Percentiles rank a stretch among this genome's conserved stretches.
Conservation (phyloP, 2,888 invertebrate genomes). For the Coenonympha arcania region DNA sequence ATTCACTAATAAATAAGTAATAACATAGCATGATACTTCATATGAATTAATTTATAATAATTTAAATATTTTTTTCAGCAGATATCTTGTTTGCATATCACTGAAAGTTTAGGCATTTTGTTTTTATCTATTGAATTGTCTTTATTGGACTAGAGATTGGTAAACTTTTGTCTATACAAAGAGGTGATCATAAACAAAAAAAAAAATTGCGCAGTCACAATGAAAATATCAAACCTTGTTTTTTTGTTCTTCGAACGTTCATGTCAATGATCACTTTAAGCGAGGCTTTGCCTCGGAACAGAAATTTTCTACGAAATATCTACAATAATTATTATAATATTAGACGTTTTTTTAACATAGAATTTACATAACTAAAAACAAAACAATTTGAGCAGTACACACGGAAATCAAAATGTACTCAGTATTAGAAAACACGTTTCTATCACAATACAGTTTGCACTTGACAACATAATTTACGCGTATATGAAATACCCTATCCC, state of each 20-base stretch:
- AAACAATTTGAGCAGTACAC: conserved; percentile 30
- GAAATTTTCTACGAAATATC: conserved; percentile 22
- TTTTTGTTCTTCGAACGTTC: conserved; percentile 54
- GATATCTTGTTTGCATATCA: conserved; percentile 29
- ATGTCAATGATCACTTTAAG: conserved; percentile 27
- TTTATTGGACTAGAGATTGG: conserved; percentile 67
- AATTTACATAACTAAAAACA: conserved; percentile 15
- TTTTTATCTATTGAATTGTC: conserved; percentile 39
- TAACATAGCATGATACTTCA: conserved; percentile 34
- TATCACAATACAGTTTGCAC: conserved; percentile 7
- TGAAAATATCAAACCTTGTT: conserved; percentile 36
- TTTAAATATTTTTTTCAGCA: conserved; percentile 28
- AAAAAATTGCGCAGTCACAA: conserved; percentile 30
- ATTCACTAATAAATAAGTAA: conserved; percentile 24
- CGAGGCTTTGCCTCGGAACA: conserved; percentile 28
- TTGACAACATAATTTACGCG: not conserved
- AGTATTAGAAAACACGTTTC: conserved; percentile 10
- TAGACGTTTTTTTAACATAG: conserved; percentile 30
- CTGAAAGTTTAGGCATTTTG: conserved; percentile 32
- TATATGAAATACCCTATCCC: too few relatives aligned
- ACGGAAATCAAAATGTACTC: conserved; percentile 17
- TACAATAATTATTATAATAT: too few relatives aligned
- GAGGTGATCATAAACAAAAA: conserved; percentile 43
- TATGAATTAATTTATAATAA: conserved; percentile 36
- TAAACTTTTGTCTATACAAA: conserved; percentile 52